A percentile compares a stretch with the other conserved stretches of the same genome.
These are phyloP conservation scores for Drosophila dives DNA, from an alignment of 2,888 invertebrate species.

Conservation along the genomic window DNA sequence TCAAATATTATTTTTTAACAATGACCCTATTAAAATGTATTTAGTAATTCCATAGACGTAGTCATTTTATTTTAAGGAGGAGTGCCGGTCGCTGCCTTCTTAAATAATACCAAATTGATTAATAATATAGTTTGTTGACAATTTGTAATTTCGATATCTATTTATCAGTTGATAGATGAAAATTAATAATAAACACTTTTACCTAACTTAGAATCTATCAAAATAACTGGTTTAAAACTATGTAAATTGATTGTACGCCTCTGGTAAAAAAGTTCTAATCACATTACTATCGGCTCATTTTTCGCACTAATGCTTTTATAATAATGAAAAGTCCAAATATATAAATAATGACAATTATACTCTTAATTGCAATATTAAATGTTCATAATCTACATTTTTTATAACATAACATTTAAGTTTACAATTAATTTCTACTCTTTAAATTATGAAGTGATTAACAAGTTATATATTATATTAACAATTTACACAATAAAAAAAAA, in stretches of 20 bases:
- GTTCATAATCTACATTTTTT: background rate
- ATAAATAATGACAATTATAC: background rate
- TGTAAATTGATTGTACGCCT: background rate
- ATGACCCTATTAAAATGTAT: too few species aligned
- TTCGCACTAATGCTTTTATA: background rate
- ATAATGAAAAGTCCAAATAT: background rate
- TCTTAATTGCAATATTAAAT: background rate
- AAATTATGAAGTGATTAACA: too few species aligned
- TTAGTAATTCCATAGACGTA: too few species aligned
- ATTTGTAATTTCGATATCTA: too few species aligned
- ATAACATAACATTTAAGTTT: background rate
- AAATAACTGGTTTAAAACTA: background rate
- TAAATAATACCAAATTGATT: too few species aligned
- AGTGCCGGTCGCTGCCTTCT: too few species aligned
- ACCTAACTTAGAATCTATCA: background rate
- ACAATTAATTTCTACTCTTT: background rate
- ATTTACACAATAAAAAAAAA: background rate
- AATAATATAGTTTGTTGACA: too few species aligned
- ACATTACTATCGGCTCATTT: background rate
- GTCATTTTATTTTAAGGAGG: too few species aligned
- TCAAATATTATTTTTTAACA: too few species aligned
- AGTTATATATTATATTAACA: too few species aligned
- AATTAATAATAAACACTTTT: too few species aligned
- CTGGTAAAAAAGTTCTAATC: background rate
- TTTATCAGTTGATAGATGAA: too few species aligned